Evolutionary conservation across 2,113 vertebrate species (phyloP).

Genomic region (Zapornia atra): DNA sequence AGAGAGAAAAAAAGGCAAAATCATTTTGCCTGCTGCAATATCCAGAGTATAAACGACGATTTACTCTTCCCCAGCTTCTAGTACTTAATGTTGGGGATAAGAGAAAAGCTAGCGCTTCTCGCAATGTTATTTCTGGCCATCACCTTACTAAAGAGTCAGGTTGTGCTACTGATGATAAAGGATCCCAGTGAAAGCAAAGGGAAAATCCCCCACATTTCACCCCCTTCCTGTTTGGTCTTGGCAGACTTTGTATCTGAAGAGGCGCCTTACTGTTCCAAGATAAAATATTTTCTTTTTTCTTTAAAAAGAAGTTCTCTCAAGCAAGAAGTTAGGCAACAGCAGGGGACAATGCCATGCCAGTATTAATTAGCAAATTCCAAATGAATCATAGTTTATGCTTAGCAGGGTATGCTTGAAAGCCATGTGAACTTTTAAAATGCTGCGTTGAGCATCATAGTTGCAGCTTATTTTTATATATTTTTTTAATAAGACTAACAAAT

Average conservation of each 20-base stretch:
- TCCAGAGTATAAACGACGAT: not conserved
- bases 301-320: slow-evolving; percentile 32
- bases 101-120: not conserved
- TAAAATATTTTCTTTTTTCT: slow-evolving; percentile 39
- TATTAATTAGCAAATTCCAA: slow-evolving; percentile 67
- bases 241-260: slow-evolving; percentile 26
- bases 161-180: slow-evolving; percentile 25
- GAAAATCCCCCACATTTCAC: not conserved
- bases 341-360: slow-evolving; percentile 40
- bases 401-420: slow-evolving; percentile 1
- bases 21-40: not conserved
- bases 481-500: slow-evolving; percentile 23
- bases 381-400: slow-evolving; percentile 51
- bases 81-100: slow-evolving; percentile 2
- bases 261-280: slow-evolving; percentile 39
- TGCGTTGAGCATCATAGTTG: not conserved
- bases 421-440: slow-evolving; percentile 28
- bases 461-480: not conserved
- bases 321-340: slow-evolving; percentile 54
- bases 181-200: not conserved
- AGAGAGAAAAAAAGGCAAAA: slow-evolving; percentile 35
- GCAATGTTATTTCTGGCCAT: not conserved
- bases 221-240: not conserved
- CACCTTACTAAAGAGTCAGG: not conserved
- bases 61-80: slow-evolving; percentile 20